These are phyloP conservation scores for Lucinisca nassula DNA, from an alignment of 2,888 invertebrate species.

Conservation along the genomic window DNA sequence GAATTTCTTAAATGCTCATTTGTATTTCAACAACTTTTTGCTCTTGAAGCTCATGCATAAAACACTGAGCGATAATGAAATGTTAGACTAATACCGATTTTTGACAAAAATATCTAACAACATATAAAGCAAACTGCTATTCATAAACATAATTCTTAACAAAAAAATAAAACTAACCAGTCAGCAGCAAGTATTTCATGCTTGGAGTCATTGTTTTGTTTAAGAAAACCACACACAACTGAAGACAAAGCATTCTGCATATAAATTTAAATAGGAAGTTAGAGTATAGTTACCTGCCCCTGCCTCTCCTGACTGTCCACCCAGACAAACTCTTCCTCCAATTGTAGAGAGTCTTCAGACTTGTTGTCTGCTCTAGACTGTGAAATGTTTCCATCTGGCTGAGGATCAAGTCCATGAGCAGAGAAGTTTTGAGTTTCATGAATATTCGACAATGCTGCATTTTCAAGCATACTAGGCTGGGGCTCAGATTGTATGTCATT, in stretches of 20 bases:
- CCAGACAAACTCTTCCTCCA: constrained; percentile 4
- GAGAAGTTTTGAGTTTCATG: background rate
- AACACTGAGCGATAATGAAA: no score
- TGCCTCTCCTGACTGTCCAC: background rate
- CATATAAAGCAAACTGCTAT: no score
- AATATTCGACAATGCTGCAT: background rate
- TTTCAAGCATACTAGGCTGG: background rate
- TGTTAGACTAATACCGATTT: no score
- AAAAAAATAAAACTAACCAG: no score
- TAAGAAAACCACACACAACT: background rate
- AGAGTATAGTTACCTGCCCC: constrained; percentile 56
- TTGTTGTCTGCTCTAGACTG: background rate
- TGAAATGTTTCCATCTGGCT: background rate
- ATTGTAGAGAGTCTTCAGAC: constrained; percentile 2
- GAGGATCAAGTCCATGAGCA: background rate
- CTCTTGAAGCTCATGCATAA: no score
- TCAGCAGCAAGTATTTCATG: background rate
- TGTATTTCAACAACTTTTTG: no score
- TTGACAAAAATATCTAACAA: no score
- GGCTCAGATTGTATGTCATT: background rate
- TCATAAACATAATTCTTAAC: no score
- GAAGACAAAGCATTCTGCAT: background rate
- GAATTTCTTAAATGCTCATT: no score
- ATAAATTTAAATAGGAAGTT: background rate
- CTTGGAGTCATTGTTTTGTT: background rate